These are phyloP conservation scores for Peromyscus polionotus DNA, from an alignment of 2,113 vertebrate genomes.

Conservation along the genomic window DNA sequence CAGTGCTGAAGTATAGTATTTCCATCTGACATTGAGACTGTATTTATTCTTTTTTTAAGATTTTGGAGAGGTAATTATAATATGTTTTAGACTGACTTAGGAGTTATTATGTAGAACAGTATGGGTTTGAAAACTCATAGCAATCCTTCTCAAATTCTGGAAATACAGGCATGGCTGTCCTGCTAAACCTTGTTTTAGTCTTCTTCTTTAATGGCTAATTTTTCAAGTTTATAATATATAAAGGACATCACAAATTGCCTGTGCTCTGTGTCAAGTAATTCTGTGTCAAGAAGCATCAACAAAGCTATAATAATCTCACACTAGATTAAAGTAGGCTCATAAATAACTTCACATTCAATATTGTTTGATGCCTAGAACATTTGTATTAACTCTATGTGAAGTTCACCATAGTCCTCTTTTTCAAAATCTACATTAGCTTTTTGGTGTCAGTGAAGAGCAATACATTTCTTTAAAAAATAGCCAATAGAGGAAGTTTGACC, in stretches of 20 bases:
- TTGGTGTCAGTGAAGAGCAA: neutral
- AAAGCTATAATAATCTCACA: neutral
- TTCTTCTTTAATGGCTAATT: neutral
- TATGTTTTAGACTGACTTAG: neutral
- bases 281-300: neutral
- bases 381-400: slow-evolving; percentile 27
- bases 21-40: neutral
- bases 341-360: neutral
- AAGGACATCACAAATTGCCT: neutral
- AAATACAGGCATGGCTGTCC: neutral
- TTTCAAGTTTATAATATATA: neutral
- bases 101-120: neutral
- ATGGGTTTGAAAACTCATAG: rapidly evolving
- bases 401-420: neutral
- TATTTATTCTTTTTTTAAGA: neutral
- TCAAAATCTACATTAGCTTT: slow-evolving; percentile 13
- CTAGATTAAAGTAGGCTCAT: neutral
- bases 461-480: neutral
- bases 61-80: neutral
- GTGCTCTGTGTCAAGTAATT: neutral
- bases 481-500: neutral
- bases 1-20: neutral
- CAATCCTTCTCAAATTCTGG: neutral
- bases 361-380: neutral
- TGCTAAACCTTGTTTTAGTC: neutral